These are phyloP conservation scores for Achroia grisella DNA, from an alignment of 1,140 invertebrate species.

Conservation along the genomic window DNA sequence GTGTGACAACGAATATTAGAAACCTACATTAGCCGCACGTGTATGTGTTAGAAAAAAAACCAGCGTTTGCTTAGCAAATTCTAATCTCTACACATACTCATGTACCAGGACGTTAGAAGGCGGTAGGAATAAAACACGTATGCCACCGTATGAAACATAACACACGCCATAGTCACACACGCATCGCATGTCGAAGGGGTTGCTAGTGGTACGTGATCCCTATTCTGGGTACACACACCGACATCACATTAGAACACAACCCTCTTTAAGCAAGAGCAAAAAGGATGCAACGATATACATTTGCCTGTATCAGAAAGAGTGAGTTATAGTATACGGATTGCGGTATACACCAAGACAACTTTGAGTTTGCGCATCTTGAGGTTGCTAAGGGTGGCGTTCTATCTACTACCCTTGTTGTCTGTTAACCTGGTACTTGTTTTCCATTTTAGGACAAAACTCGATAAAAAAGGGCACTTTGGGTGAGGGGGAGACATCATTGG, in stretches of 20 bases:
- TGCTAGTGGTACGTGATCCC: conserved; percentile 35
- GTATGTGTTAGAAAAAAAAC: conserved; percentile 62
- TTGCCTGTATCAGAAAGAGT: conserved; percentile 49
- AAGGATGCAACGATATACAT: conserved; percentile 24
- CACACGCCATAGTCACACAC: conserved; percentile 51
- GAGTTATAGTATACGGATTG: conserved; percentile 37
- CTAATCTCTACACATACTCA: conserved; percentile 72
- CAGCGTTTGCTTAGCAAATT: conserved; percentile 69
- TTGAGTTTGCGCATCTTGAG: conserved; percentile 67
- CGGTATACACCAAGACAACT: conserved; percentile 39
- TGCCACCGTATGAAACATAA: conserved; percentile 50
- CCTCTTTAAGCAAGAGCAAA: conserved; percentile 47
- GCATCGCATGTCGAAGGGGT: conserved; percentile 56
- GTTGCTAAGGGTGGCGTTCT: conserved; percentile 49
- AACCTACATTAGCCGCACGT: conserved; percentile 35
- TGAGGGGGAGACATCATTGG: conserved; percentile 14
- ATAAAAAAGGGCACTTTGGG: conserved; percentile 61
- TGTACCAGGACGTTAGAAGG: conserved; percentile 51
- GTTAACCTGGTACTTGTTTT: conserved; percentile 64
- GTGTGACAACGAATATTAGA: conserved; percentile 16
- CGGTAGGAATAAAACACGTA: conserved; percentile 45
- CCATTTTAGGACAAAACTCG: conserved; percentile 73
- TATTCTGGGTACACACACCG: conserved; percentile 47
- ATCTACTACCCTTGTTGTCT: conserved; percentile 38
- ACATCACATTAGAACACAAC: conserved; percentile 22